phyloP scores from a whole-genome alignment of 2,113 vertebrate species.

The Labrus mixtus region DNA sequence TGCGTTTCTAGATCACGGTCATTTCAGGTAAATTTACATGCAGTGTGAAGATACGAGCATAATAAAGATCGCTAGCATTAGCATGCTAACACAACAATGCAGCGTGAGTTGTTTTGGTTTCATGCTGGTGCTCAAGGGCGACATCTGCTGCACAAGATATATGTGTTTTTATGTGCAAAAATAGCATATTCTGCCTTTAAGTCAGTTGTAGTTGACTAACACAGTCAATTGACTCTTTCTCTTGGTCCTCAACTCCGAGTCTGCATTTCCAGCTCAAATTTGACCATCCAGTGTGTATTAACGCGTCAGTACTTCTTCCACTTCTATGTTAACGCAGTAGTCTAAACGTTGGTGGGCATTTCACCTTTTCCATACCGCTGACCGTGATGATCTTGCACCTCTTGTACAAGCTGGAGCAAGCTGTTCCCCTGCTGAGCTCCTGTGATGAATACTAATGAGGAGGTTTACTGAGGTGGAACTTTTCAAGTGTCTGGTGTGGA shows the following conservation, averaged over 20 bases:
- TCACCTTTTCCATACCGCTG: slow-evolving; percentile 46
- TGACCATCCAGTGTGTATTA: slow-evolving; percentile 4
- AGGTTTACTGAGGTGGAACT: slow-evolving; percentile 56
- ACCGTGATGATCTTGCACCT: slow-evolving; percentile 33
- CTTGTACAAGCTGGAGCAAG: slow-evolving; percentile 33
- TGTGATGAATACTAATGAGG: slow-evolving; percentile 59
- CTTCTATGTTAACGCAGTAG: slow-evolving; percentile 5
- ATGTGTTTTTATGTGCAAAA: too few species aligned
- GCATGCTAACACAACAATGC: too few species aligned
- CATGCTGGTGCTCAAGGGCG: too few species aligned
- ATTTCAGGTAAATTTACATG: too few species aligned
- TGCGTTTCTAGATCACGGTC: too few species aligned
- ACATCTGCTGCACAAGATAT: too few species aligned
- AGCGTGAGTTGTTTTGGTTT: too few species aligned
- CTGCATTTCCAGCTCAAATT: background rate
- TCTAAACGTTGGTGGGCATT: slow-evolving; percentile 34
- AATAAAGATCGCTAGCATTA: too few species aligned
- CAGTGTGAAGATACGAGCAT: too few species aligned
- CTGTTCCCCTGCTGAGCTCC: slow-evolving; percentile 15
- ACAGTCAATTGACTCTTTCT: background rate
- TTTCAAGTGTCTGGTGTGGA: slow-evolving; percentile 26
- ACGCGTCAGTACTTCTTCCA: slow-evolving; percentile 8
- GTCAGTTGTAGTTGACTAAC: too few species aligned
- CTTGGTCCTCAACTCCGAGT: background rate
- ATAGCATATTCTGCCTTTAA: too few species aligned